Evolutionary conservation across 2,797 vertebrate genomes (phyloP).

Genomic region (Hemitrygon akajei): DNA sequence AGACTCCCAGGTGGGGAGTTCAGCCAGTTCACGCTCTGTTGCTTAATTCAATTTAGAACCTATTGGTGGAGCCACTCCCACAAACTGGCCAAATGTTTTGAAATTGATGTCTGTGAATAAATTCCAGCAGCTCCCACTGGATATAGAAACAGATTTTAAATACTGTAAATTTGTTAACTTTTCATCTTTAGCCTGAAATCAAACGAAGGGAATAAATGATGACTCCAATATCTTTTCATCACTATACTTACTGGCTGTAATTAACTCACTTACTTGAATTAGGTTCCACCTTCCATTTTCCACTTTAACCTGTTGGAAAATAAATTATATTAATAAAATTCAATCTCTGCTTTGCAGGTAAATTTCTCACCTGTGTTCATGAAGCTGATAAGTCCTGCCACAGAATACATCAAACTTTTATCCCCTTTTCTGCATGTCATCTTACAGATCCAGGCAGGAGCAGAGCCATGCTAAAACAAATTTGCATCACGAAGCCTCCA

Average conservation of each 20-base stretch:
- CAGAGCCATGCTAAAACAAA: background rate
- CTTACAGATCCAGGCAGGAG: background rate
- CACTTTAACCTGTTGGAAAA: conserved; percentile 39
- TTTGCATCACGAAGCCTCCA: background rate
- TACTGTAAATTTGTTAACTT: background rate
- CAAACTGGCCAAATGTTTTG: too few relatives aligned
- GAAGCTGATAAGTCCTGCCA: background rate
- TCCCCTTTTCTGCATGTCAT: background rate
- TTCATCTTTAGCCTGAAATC: background rate
- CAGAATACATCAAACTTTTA: background rate
- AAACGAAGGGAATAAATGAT: background rate
- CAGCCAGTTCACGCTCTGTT: too few relatives aligned
- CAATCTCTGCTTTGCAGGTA: background rate
- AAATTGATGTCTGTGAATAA: too few relatives aligned
- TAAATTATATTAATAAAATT: background rate
- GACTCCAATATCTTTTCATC: background rate
- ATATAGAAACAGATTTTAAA: background rate
- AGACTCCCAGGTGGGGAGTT: too few relatives aligned
- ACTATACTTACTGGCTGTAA: background rate
- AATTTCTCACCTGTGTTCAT: background rate
- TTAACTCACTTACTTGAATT: conserved; percentile 40
- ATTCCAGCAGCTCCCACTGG: background rate
- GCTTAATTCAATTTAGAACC: too few relatives aligned
- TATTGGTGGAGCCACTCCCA: too few relatives aligned
- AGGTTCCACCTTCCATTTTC: conserved; percentile 22